Percentiles rank a stretch among this genome's conserved stretches.
phyloP scores from a whole-genome alignment of 2,888 invertebrate species.

The Cryptocephalus moraei region DNA sequence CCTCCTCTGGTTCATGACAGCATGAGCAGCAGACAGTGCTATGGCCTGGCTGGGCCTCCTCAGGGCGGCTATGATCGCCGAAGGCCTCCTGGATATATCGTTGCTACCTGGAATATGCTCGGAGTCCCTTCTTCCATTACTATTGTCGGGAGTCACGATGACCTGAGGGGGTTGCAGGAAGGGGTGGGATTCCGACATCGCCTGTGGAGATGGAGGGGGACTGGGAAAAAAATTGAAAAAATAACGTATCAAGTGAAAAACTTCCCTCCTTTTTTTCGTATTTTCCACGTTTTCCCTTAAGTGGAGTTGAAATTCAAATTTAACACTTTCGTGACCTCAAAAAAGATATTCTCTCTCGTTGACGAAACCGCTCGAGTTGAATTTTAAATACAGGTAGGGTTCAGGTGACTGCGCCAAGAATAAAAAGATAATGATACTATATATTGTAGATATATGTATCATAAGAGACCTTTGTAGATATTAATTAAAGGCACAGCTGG shows the following conservation, averaged over 20 bases:
- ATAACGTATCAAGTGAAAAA: background rate
- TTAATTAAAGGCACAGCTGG: too few relatives aligned
- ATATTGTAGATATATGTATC: too few relatives aligned
- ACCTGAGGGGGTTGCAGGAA: slow-evolving; percentile 7
- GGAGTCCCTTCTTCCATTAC: slow-evolving; percentile 1
- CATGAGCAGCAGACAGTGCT: slow-evolving; percentile 45
- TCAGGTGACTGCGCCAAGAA: too few relatives aligned
- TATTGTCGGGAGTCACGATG: slow-evolving; percentile 6
- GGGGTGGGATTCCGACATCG: slow-evolving; percentile 5
- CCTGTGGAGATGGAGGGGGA: slow-evolving; percentile 8
- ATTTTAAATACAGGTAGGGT: too few relatives aligned
- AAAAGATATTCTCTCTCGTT: too few relatives aligned
- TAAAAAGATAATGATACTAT: too few relatives aligned
- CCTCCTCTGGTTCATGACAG: slow-evolving; percentile 31
- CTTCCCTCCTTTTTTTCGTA: too few relatives aligned
- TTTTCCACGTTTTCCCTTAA: too few relatives aligned
- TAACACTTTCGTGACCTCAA: too few relatives aligned
- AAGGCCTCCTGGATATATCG: slow-evolving; percentile 44
- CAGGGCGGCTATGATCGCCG: slow-evolving; percentile 53
- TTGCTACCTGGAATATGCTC: slow-evolving; percentile 5
- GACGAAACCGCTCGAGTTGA: too few relatives aligned
- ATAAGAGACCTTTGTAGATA: too few relatives aligned
- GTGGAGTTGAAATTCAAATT: too few relatives aligned
- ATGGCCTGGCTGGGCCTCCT: slow-evolving; percentile 51
- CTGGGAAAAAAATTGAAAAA: slow-evolving; percentile 7